These are phyloP conservation scores for Tor tambroides DNA, from an alignment of 2,113 vertebrate genomes.

Conservation along the genomic window DNA sequence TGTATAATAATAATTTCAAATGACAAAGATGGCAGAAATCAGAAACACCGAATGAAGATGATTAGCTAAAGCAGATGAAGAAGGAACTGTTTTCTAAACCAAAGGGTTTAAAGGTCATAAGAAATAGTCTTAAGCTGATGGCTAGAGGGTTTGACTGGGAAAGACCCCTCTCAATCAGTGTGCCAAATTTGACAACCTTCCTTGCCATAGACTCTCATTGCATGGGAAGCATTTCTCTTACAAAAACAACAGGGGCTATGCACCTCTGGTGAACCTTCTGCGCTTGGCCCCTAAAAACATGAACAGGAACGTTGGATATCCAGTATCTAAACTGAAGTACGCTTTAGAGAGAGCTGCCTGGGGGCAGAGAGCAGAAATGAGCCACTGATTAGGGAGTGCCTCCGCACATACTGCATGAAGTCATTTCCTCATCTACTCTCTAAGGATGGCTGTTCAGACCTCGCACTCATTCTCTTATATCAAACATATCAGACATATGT, in stretches of 20 bases:
- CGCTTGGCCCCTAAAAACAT: background rate
- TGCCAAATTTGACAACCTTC: background rate
- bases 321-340: background rate
- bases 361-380: conserved; percentile 41
- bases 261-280: conserved; percentile 6
- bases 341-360: conserved; percentile 26
- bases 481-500: background rate
- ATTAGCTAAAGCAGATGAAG: background rate
- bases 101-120: background rate
- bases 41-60: background rate
- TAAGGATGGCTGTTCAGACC: conserved; percentile 32
- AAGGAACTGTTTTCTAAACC: background rate
- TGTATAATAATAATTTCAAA: background rate
- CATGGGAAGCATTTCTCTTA: background rate
- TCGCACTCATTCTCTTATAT: conserved; percentile 34
- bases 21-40: background rate
- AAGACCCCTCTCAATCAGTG: background rate
- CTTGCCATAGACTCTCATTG: background rate
- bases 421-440: conserved; percentile 55
- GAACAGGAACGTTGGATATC: conserved; percentile 30
- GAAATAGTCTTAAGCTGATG: background rate
- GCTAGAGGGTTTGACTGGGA: background rate
- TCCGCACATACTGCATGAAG: conserved; percentile 43
- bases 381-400: conserved; percentile 44
- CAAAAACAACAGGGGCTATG: conserved; percentile 14